Evolutionary conservation across 2,797 vertebrate species (phyloP).

Genomic region (Falco biarmicus): DNA sequence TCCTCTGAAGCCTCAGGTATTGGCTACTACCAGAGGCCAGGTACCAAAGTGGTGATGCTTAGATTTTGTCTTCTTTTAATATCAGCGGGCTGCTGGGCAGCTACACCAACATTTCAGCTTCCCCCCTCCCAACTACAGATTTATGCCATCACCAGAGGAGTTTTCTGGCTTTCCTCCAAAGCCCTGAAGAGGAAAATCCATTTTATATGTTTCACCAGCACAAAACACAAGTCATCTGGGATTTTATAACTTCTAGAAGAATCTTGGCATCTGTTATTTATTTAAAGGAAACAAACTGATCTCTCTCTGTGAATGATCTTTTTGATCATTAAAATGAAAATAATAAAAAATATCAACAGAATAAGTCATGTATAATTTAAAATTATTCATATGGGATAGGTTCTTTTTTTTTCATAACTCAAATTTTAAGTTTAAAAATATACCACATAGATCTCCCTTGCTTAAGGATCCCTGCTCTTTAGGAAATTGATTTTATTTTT

Average conservation of each 20-base stretch:
- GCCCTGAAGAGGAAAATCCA: not conserved
- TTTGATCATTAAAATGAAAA: not conserved
- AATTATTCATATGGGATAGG: not conserved
- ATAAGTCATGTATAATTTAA: not conserved
- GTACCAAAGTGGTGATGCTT: constrained; percentile 19
- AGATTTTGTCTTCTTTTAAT: constrained; percentile 34
- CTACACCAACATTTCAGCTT: not conserved
- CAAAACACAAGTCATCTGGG: constrained; percentile 4
- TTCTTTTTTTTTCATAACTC: not conserved
- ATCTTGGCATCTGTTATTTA: not conserved
- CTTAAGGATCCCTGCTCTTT: not conserved
- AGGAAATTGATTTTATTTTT: not conserved
- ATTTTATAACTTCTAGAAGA: constrained; percentile 26
- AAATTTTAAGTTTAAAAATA: not conserved
- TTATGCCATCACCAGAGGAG: constrained; percentile 4
- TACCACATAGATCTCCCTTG: not conserved
- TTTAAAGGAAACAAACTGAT: not conserved
- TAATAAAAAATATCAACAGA: not conserved
- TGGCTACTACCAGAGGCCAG: constrained; percentile 37
- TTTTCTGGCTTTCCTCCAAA: constrained; percentile 38
- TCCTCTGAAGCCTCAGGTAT: constrained; percentile 26
- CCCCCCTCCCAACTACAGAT: not conserved
- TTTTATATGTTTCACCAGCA: constrained; percentile 26
- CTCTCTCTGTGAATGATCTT: not conserved
- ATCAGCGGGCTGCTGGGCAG: not conserved